phyloP scores from a whole-genome alignment of 2,113 vertebrate genomes.

The Sebastes fasciatus region DNA sequence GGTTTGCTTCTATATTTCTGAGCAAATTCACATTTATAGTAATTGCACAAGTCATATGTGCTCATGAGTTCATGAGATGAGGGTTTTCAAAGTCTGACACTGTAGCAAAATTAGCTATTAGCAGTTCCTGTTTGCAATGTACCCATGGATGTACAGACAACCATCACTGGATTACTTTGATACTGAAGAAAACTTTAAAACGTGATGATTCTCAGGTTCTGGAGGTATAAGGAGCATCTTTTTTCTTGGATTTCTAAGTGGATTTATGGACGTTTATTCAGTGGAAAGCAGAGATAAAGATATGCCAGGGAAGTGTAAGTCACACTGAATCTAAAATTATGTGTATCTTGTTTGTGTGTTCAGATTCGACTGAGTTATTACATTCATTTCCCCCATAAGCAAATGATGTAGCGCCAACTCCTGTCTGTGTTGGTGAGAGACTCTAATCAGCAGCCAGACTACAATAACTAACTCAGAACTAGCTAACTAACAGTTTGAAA shows the following conservation, averaged over 20 bases:
- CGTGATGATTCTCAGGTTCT: background rate
- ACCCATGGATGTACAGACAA: background rate
- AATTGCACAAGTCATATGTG: background rate
- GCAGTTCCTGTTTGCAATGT: background rate
- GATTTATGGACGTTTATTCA: background rate
- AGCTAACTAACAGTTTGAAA: background rate
- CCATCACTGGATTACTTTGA: background rate
- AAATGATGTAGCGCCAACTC: background rate
- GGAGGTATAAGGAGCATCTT: background rate
- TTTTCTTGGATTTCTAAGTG: too few relatives aligned
- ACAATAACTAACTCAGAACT: background rate
- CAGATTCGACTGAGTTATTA: background rate
- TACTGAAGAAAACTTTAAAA: background rate
- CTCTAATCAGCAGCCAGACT: background rate
- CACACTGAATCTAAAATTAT: background rate
- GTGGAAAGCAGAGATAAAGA: background rate
- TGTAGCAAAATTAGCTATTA: background rate
- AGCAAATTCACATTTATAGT: background rate
- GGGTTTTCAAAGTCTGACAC: background rate
- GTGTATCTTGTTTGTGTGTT: background rate
- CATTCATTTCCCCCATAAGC: background rate
- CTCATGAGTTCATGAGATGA: background rate
- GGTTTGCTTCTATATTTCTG: background rate
- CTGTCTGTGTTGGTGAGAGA: background rate
- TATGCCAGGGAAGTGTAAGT: background rate